Evolutionary conservation across 2,797 vertebrate species (phyloP).

Genomic region (Mus minutoides): DNA sequence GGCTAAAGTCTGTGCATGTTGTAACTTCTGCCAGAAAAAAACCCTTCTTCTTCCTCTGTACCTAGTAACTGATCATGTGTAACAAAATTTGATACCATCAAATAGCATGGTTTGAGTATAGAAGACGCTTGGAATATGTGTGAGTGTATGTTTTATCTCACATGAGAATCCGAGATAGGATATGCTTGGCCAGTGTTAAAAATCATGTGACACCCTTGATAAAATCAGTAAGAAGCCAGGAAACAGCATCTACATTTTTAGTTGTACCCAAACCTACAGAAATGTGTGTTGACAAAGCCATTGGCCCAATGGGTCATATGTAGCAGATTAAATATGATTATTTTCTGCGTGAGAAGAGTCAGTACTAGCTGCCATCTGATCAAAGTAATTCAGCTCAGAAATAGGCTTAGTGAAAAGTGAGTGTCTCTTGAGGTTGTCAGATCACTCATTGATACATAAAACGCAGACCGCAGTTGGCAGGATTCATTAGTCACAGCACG

Average conservation of each 20-base stretch:
- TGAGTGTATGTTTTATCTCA: neutral
- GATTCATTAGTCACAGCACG: conserved; percentile 35
- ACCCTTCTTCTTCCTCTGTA: neutral
- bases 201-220: neutral
- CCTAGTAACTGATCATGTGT: neutral
- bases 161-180: neutral
- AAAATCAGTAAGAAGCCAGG: neutral
- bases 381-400: neutral
- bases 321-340: conserved; percentile 4
- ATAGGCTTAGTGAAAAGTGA: conserved; percentile 13
- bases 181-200: neutral
- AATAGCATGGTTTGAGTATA: neutral
- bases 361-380: conserved; percentile 3
- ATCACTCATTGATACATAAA: conserved; percentile 19
- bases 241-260: neutral
- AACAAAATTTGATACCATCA: neutral
- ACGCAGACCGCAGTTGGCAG: neutral
- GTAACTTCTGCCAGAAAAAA: neutral
- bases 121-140: neutral
- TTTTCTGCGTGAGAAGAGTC: neutral
- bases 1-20: accelerated
- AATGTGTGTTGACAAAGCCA: neutral
- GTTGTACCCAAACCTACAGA: neutral
- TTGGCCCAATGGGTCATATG: neutral
- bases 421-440: neutral